Base-by-base conservation (phyloP, 2,888 invertebrate species). In the Orthosia cruda region DNA sequence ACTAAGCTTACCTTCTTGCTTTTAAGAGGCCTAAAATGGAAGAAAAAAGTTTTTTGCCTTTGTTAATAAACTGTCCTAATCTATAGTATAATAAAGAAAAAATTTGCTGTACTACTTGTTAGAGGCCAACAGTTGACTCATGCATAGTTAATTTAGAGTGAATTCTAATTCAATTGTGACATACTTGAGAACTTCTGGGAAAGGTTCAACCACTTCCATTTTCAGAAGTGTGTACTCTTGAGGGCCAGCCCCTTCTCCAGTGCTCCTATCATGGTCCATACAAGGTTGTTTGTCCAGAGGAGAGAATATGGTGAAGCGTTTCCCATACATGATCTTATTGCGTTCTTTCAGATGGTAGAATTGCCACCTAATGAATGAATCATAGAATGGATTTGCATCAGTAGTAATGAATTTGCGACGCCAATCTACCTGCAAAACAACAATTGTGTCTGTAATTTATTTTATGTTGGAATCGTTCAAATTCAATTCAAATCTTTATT, bases 361-460 rank as follows among this genome's bases (percentile, higher is more conserved):
- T 94, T 99, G 99, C 99, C 99, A 99, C 74, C 98, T 97, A 0
- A 99, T 98, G 95, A 99, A 99, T 1, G 99, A 99, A 95, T 99
- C 99, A 93, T 98, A 99, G 94, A 98, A 99, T 0, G 99, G 99
- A 97, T 99, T 99, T 0, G 97, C 99, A 95, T 99, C 99, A 0
- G 99, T 99, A 3, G 99, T 99, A 81, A 99, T 98, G 92, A 99
- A 99, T n/a, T 98, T 98, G 69, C 99, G 97, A 57, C 99, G 97
- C 99, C 99, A 99, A 95, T 99, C 99, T 83, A 99, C 98, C 98
- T 99, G 94, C 71, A 69, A 83, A 55, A 57, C 7, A 58, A 70
- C 12, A 75, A 15, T 16, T 13, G 11, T n/a, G 2, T 59, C 9
- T 52, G 0, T 57, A 49, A n/a, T 45, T 18, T 20, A 61, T 61